Conservation (phyloP, 2,113 vertebrate species). For the Melanerpes aurifrons region DNA sequence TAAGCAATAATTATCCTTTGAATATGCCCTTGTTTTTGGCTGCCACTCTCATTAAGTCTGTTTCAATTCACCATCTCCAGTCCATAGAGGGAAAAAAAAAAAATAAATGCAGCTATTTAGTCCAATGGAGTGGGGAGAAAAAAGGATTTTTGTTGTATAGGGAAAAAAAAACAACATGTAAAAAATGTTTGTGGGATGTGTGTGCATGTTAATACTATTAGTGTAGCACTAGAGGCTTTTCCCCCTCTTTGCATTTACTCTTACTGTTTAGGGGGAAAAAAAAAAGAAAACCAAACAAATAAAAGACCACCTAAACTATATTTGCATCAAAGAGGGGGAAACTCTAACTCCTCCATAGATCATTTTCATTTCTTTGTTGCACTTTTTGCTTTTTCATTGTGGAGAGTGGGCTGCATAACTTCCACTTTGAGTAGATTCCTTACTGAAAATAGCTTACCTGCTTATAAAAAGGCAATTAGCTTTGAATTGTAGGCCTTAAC, state of each 20-base stretch:
- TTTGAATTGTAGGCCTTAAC: background rate
- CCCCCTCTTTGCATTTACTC: background rate
- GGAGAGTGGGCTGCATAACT: background rate
- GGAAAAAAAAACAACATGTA: background rate
- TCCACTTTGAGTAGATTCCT: background rate
- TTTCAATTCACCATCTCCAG: slow-evolving; percentile 46
- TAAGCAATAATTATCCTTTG: slow-evolving; percentile 58
- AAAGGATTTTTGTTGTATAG: background rate
- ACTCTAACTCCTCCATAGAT: background rate
- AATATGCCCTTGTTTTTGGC: slow-evolving; percentile 54
- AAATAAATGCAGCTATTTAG: background rate
- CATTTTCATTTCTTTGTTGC: background rate
- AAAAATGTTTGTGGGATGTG: background rate
- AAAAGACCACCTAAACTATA: background rate
- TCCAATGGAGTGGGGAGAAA: background rate
- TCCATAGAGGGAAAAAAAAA: background rate
- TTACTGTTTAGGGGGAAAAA: background rate
- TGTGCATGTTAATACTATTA: background rate
- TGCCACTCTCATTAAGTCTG: slow-evolving; percentile 36
- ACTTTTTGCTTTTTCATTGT: background rate
- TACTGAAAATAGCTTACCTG: background rate
- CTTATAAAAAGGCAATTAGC: background rate
- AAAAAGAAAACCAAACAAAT: background rate
- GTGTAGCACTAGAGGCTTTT: background rate
- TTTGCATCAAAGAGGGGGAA: background rate